phyloP scores from a whole-genome alignment of 2,113 vertebrate genomes.

The Heterocephalus glaber region DNA sequence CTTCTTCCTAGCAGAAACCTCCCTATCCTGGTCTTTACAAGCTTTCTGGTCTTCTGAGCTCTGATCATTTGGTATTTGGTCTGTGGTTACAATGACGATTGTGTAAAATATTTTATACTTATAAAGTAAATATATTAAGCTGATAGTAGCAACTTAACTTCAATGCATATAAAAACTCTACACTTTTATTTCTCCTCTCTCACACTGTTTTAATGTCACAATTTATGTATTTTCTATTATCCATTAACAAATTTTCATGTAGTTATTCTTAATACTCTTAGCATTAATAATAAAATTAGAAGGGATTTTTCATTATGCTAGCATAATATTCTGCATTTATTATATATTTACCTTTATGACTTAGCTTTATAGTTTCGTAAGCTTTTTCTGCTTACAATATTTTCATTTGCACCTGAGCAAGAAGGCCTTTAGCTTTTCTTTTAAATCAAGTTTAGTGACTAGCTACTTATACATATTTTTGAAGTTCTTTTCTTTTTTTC shows the following conservation, averaged over 20 bases:
- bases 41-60: too few relatives aligned
- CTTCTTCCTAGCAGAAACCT: too few relatives aligned
- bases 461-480: not conserved
- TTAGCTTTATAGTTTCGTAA: not conserved
- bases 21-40: too few relatives aligned
- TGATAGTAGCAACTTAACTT: not conserved
- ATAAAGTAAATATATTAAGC: not conserved
- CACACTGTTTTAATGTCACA: not conserved
- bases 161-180: not conserved
- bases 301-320: not conserved
- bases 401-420: not conserved
- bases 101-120: not conserved
- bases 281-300: conserved; percentile 1
- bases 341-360: not conserved
- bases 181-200: not conserved
- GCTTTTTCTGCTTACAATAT: not conserved
- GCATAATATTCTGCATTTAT: not conserved
- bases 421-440: not conserved
- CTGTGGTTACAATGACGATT: not conserved
- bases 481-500: not conserved
- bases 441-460: not conserved
- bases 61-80: too few relatives aligned
- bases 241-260: not conserved
- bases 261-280: not conserved
- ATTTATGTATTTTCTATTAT: conserved; percentile 9